Evolutionary conservation across 1,140 invertebrate species (phyloP), one percentile per base, ranked within the genome.

Genomic region (Babylonia areolata): DNA sequence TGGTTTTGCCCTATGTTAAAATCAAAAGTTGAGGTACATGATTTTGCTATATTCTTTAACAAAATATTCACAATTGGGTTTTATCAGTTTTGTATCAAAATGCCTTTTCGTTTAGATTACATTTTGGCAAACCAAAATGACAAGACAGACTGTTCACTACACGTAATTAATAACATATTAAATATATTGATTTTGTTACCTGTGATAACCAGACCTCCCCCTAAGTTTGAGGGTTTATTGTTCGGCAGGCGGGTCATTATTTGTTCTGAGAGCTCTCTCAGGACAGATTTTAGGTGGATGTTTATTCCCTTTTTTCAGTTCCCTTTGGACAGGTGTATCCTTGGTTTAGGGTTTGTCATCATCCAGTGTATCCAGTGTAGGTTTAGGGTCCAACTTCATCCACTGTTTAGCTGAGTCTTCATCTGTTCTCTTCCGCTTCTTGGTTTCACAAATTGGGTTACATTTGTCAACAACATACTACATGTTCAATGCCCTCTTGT

Each of bases 151-250:
- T 77, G 40, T 39, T 28, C 6, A 77, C 39, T 77, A 77, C 75
- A 77, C 15, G 17, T 20, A 40, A 77, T 0, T 28, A 6, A 2
- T 77, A 77, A 40, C 75, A 77, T 17, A 77, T 42, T 28, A 40
- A 33, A 2, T 33, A 73, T 33, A 73, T 35, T 73, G 31, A 73
- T 37, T 77, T 73, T 77, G 37, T 77, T 77, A 77, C 75, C 75
- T 77, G 75, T 73, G 71, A 9, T 40, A 37, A 77, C 35, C 75
- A 28, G 28, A 77, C 28, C 40, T 39, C 75, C 75, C 75, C 75
- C 75, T 77, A 77, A 37, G 15, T 77, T 37, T 77, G 75, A 40
- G 75, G 75, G 75, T 77, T 77, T 77, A 40, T 5, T 37, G 75
- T 37, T 77, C 75, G 17, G 75, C 75, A 77, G 75, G 33, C 28